Conservation (phyloP, 1,140 invertebrate species). For the Drosophila mojavensis region DNA sequence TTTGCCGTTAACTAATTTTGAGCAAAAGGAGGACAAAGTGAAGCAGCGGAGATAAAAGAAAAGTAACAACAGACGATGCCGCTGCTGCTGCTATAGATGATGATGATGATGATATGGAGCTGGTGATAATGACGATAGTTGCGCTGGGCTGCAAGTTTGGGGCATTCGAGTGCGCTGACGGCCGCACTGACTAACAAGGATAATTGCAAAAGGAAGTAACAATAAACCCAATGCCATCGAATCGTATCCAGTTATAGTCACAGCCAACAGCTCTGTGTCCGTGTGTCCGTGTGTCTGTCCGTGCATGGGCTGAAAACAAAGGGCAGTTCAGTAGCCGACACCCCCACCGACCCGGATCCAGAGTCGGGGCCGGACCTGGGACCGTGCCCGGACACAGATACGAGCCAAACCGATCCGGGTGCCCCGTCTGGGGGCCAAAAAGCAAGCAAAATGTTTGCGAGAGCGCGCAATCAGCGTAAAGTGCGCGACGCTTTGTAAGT, state of each 20-base stretch:
- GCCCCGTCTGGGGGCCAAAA: conserved; percentile 27
- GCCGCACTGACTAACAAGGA: conserved; percentile 66
- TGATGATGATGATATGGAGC: conserved; percentile 10
- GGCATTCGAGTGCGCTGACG: conserved; percentile 48
- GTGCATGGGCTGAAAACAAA: conserved; percentile 31
- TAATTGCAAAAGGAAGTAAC: conserved; percentile 81
- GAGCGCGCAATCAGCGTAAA: conserved; percentile 80
- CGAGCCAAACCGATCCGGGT: conserved; percentile 24
- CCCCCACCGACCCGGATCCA: background rate
- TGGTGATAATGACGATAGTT: conserved; percentile 25
- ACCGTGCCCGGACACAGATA: conserved; percentile 15
- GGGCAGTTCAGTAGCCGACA: conserved; percentile 9
- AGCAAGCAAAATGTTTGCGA: conserved; percentile 67
- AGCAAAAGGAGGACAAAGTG: background rate
- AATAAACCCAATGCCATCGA: conserved; percentile 81
- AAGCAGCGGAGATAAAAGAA: conserved; percentile 14
- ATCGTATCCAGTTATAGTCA: conserved; percentile 43
- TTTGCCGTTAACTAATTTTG: conserved; percentile 50
- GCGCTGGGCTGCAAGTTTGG: conserved; percentile 1
- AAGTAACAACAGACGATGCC: conserved; percentile 13
- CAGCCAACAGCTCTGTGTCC: conserved; percentile 5
- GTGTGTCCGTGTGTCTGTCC: background rate
- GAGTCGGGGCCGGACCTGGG: conserved; percentile 1
- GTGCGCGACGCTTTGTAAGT: conserved; percentile 80
- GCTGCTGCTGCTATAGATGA: background rate